Evolutionary conservation across 2,797 vertebrate genomes (phyloP).

Genomic region (Taeniopygia guttata): DNA sequence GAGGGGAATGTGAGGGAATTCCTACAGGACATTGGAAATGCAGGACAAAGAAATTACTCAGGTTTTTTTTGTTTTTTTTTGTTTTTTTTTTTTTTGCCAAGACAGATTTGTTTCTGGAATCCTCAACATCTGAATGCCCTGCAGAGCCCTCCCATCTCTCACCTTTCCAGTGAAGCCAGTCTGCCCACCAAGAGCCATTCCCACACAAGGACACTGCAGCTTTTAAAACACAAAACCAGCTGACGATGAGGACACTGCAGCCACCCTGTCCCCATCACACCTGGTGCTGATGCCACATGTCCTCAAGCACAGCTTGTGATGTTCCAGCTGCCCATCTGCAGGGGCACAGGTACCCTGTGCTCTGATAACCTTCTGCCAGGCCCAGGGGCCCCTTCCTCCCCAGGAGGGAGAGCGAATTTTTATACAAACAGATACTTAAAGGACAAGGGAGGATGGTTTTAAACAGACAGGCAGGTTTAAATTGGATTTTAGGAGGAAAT

Average conservation of each 20-base stretch:
- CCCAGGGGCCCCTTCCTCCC: neutral
- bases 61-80: neutral
- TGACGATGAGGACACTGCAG: neutral
- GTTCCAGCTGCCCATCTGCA: neutral
- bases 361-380: neutral
- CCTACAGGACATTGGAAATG: accelerated
- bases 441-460: neutral
- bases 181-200: neutral
- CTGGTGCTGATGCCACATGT: neutral
- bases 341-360: neutral
- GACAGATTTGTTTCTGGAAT: neutral
- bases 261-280: neutral
- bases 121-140: neutral
- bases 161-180: neutral
- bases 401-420: neutral
- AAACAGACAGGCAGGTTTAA: neutral
- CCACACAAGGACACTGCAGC: neutral
- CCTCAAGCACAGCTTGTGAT: neutral
- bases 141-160: neutral
- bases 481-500: neutral
- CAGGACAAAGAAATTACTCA: neutral
- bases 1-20: neutral
- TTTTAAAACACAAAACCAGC: neutral
- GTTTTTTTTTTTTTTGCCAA: neutral
- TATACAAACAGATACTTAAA: no score